phyloP scores from a whole-genome alignment of 2,113 vertebrate species.

The Thamnophis sirtalis region DNA sequence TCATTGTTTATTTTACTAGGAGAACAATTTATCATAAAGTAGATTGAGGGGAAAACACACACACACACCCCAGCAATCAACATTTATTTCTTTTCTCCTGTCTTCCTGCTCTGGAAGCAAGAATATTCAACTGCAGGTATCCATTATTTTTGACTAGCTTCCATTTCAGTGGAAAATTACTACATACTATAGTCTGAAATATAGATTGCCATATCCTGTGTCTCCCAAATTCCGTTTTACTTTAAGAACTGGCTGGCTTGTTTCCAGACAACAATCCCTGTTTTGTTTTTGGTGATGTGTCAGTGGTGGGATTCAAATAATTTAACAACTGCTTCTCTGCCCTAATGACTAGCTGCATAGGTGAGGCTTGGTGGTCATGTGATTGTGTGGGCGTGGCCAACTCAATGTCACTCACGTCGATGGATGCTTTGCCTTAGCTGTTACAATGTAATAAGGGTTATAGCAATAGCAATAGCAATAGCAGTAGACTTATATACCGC shows the following conservation, averaged over 20 bases:
- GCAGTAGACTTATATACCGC: too few relatives aligned
- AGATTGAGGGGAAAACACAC: not conserved
- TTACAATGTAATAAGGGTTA: too few relatives aligned
- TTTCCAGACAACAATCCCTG: not conserved
- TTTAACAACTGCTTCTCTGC: too few relatives aligned
- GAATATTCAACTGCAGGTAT: not conserved
- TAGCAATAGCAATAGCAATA: too few relatives aligned
- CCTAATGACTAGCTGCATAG: too few relatives aligned
- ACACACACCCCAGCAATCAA: not conserved
- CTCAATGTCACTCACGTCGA: too few relatives aligned
- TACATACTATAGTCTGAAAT: not conserved
- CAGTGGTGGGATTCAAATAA: too few relatives aligned
- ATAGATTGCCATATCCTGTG: not conserved
- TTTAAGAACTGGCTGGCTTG: not conserved
- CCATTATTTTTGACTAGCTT: not conserved
- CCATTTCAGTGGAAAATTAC: not conserved
- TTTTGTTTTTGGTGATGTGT: not conserved
- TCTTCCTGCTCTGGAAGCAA: not conserved
- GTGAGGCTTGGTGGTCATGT: too few relatives aligned
- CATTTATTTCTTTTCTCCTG: not conserved
- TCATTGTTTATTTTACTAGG: not conserved
- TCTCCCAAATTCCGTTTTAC: not conserved
- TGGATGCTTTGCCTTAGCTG: too few relatives aligned
- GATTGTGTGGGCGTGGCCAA: too few relatives aligned
- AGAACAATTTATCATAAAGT: not conserved